Conservation (phyloP, 2,797 vertebrate species). For the Serranus cabrilla region DNA sequence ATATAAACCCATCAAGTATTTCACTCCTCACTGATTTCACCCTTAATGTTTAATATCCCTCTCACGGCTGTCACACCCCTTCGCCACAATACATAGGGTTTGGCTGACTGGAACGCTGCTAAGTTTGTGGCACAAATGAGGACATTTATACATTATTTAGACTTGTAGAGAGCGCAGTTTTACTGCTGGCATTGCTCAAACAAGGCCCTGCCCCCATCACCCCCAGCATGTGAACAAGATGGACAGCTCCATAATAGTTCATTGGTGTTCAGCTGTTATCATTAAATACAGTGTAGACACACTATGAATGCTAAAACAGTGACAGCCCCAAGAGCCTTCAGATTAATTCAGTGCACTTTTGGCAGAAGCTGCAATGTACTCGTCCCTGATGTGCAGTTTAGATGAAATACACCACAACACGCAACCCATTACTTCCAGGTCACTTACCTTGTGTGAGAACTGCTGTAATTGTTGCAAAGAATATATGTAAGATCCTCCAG, state of each 20-base stretch:
- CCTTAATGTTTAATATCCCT: constrained; percentile 66
- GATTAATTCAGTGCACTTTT: constrained; percentile 25
- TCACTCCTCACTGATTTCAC: constrained; percentile 50
- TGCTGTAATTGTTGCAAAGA: constrained; percentile 72
- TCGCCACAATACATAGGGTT: constrained; percentile 48
- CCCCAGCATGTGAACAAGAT: constrained; percentile 15
- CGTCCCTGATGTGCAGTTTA: not conserved
- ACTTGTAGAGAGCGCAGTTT: constrained; percentile 22
- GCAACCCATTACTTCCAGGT: not conserved
- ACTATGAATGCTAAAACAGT: constrained; percentile 1
- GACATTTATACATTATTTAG: constrained; percentile 70
- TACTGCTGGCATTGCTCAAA: constrained; percentile 32
- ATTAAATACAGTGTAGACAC: constrained; percentile 10
- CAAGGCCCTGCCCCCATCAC: constrained; percentile 11
- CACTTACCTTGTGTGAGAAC: constrained; percentile 82
- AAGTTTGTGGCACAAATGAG: constrained; percentile 65
- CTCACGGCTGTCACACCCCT: constrained; percentile 45
- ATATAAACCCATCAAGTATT: constrained; percentile 51
- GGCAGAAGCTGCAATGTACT: not conserved
- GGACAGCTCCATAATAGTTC: not conserved
- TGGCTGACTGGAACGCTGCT: constrained; percentile 26
- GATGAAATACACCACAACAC: not conserved
- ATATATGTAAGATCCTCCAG: constrained; percentile 79
- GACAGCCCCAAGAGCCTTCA: constrained; percentile 4
- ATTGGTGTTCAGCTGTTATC: constrained; percentile 18